These are phyloP conservation scores for Amiota mariae DNA, from an alignment of 2,888 invertebrate genomes.

Conservation along the genomic window DNA sequence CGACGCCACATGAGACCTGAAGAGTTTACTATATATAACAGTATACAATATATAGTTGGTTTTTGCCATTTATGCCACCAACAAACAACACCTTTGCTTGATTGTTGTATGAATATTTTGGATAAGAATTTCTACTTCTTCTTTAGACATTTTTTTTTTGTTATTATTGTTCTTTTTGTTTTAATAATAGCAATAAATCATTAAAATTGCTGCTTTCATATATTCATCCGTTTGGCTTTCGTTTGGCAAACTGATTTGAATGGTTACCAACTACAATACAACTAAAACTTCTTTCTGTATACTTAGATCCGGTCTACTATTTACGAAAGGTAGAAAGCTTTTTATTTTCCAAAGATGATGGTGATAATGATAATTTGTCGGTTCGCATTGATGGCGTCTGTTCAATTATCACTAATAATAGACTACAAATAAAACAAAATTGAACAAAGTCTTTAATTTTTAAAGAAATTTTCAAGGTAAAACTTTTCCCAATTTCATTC, in stretches of 20 bases:
- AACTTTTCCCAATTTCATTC: too few species aligned
- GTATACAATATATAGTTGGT: not conserved
- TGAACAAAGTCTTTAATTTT: too few species aligned
- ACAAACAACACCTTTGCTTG: not conserved
- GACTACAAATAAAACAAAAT: constrained; percentile 28
- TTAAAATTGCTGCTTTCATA: constrained; percentile 72
- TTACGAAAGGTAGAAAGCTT: too few species aligned
- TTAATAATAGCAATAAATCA: constrained; percentile 73
- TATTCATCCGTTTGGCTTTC: constrained; percentile 38
- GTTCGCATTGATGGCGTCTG: constrained; percentile 6
- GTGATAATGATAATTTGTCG: not conserved
- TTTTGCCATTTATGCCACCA: too few species aligned
- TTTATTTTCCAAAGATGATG: too few species aligned
- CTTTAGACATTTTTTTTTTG: too few species aligned
- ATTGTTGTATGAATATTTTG: too few species aligned
- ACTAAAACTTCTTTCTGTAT: too few species aligned
- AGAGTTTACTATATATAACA: not conserved
- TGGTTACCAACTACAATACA: not conserved
- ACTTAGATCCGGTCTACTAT: too few species aligned
- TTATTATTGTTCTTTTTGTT: constrained; percentile 59
- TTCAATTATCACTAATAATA: constrained; percentile 39
- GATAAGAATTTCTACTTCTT: not conserved
- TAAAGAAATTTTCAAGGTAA: too few species aligned
- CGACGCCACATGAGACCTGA: not conserved
- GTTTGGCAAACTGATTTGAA: constrained; percentile 40